Percentiles rank a stretch among this genome's conserved stretches.
phyloP scores from a whole-genome alignment of 2,113 vertebrate species.

The Poecilia latipinna region DNA sequence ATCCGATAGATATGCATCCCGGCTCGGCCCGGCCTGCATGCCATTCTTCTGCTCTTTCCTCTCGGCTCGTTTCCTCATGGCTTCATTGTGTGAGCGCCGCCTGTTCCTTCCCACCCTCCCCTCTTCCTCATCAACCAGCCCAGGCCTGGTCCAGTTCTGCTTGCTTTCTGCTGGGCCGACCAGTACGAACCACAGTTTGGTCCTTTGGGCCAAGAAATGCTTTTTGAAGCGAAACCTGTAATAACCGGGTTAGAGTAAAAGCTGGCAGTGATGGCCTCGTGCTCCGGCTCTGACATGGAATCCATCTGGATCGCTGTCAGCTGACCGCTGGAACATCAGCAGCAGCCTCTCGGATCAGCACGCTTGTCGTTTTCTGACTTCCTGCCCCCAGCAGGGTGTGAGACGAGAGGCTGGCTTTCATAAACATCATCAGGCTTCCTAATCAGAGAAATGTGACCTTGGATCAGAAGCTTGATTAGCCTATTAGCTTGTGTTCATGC shows the following conservation, averaged over 20 bases:
- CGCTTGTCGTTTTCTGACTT: too few relatives aligned
- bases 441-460: conserved; percentile 7
- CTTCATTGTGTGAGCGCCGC: conserved; percentile 32
- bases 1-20: too few relatives aligned
- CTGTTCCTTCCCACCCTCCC: conserved; percentile 35
- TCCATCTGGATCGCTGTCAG: not conserved
- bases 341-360: too few relatives aligned
- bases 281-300: not conserved
- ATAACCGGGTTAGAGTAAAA: too few relatives aligned
- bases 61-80: conserved; percentile 33
- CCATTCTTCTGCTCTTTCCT: not conserved
- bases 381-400: too few relatives aligned
- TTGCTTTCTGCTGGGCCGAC: too few relatives aligned
- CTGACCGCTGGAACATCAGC: not conserved
- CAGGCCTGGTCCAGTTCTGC: too few relatives aligned
- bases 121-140: conserved; percentile 8
- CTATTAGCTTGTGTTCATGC: not conserved
- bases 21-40: too few relatives aligned
- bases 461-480: not conserved
- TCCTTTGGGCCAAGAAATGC: too few relatives aligned
- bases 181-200: too few relatives aligned
- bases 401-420: not conserved
- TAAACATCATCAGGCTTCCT: not conserved
- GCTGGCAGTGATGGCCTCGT: too few relatives aligned
- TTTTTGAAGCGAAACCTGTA: too few relatives aligned